Percentiles rank a stretch among this genome's conserved stretches.
phyloP scores from a whole-genome alignment of 2,888 invertebrate genomes.

The Conchocele bisecta region DNA sequence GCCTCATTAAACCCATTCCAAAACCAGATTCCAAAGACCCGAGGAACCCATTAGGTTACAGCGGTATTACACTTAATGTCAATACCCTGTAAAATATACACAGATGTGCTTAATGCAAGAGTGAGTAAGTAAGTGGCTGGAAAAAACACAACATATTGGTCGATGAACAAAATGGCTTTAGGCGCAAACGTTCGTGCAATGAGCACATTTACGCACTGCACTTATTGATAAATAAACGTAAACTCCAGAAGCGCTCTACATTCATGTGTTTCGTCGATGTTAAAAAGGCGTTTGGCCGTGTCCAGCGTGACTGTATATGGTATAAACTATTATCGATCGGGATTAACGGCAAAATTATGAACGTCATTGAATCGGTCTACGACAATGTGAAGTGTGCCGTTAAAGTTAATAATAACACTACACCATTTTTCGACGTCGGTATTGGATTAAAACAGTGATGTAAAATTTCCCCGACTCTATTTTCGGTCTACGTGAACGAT shows the following conservation, averaged over 20 bases:
- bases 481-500: slow-evolving; percentile 9
- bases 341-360: slow-evolving; percentile 9
- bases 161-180: too few species aligned
- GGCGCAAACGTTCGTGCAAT: too few species aligned
- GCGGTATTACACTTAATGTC: too few species aligned
- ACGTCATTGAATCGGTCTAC: neutral
- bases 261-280: slow-evolving; percentile 2
- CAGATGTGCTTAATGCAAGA: too few species aligned
- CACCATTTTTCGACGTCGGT: slow-evolving; percentile 1
- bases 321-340: slow-evolving; percentile 4
- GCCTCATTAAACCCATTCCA: too few species aligned
- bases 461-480: neutral
- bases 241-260: neutral
- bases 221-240: neutral
- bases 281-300: slow-evolving; percentile 5
- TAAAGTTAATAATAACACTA: neutral
- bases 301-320: slow-evolving; percentile 3
- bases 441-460: neutral
- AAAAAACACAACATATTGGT: too few species aligned
- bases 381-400: neutral
- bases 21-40: too few species aligned
- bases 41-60: too few species aligned
- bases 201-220: too few species aligned
- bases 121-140: too few species aligned
- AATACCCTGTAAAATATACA: too few species aligned